Evolutionary conservation across 2,888 invertebrate genomes (phyloP), one percentile per base, ranked within the genome.

Genomic region (Lacanobia oleracea): DNA sequence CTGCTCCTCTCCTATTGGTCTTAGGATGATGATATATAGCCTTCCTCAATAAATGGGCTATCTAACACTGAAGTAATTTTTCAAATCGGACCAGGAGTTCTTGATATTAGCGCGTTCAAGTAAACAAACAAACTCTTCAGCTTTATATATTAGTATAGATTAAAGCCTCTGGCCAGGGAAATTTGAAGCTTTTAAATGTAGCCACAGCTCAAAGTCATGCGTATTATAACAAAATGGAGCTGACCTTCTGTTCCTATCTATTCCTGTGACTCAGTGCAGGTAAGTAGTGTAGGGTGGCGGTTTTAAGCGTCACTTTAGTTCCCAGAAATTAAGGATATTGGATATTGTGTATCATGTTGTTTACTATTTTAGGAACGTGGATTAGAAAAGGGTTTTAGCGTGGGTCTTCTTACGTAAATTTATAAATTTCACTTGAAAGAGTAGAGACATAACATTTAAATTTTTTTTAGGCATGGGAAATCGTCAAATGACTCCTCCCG

Each of bases 301-400:
- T 63, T 82, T 73, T 75, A 73, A 69, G 48, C 64, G 45, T 56
- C 56, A 75, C 67, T 84, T 56, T 74, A 53, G n/a, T 40, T 59
- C 16, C 27, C 16, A 23, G 33, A 18, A 62, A 50, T 56, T 66
- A 53, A 53, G 60, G 63, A 57, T 77, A 80, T 81, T 75, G 62
- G 67, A 75, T 67, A 81, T 54, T 8, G 50, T 72, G 53, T 79
- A 60, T 43, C 48, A 61, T 61, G 61, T 62, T 75, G 27, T 48
- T 68, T 48, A 71, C 40, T 43, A 27, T 53, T 21, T 27, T 57
- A 23, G 33, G 27, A 45, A 43, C 16, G 14, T 54, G 7, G 40
- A 10, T 50, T 12, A 0, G 12, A 9, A 7, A 9, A 37, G 6
- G 16, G 12, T 37, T 57, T 33, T 18, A 18, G 40, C 14, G 0